Conservation (phyloP, 1,140 invertebrate genomes). For the Habropoda laboriosa region DNA sequence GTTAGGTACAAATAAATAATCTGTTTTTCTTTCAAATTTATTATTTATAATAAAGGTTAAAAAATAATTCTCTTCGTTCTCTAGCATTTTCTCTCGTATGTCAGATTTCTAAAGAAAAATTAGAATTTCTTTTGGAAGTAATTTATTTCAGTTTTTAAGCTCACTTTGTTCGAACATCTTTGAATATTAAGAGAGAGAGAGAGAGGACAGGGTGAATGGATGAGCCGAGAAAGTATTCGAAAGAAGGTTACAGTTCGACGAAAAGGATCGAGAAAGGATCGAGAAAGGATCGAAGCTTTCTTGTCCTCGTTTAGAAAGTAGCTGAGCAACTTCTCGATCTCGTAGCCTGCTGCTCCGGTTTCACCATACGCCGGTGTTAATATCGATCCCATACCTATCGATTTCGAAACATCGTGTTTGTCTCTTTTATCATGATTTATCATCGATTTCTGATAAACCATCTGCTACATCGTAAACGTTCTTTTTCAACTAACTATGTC, state of each 20-base stretch:
- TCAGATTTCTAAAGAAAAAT: too few species aligned
- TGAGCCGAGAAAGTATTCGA: not conserved
- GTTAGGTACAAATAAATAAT: too few species aligned
- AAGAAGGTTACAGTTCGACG: not conserved
- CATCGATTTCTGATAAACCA: not conserved
- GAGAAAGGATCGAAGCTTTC: conserved; percentile 51
- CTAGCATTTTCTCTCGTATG: too few species aligned
- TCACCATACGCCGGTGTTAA: conserved; percentile 43
- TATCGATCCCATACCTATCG: conserved; percentile 27
- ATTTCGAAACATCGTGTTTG: conserved; percentile 34
- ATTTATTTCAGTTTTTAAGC: too few species aligned
- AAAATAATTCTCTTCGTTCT: too few species aligned
- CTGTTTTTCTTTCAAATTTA: too few species aligned
- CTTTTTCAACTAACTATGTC: not conserved
- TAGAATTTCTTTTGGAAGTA: too few species aligned
- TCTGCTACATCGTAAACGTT: too few species aligned
- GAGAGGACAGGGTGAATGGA: not conserved
- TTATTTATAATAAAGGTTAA: too few species aligned
- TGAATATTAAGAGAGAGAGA: too few species aligned
- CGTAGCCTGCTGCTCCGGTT: conserved; percentile 54
- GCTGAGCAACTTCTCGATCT: conserved; percentile 61
- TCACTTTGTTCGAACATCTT: too few species aligned
- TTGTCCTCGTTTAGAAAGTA: conserved; percentile 66
- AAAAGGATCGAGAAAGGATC: conserved; percentile 13
- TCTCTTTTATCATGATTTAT: not conserved